Conservation (phyloP, 2,888 invertebrate species). For the Resseliella maxima region DNA sequence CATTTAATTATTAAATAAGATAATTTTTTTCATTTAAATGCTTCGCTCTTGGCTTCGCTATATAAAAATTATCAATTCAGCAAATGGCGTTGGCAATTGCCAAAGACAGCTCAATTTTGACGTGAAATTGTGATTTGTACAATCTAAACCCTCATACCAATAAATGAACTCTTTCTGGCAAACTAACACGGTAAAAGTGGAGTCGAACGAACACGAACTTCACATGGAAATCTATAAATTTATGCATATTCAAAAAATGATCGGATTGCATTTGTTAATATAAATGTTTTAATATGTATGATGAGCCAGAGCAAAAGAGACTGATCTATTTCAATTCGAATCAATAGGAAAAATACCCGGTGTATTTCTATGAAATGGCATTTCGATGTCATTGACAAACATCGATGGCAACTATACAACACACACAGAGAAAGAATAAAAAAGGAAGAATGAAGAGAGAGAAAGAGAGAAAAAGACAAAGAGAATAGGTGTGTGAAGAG, state of each 20-base stretch:
- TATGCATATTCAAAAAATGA: background rate
- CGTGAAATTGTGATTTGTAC: too few relatives aligned
- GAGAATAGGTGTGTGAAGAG: too few relatives aligned
- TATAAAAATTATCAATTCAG: conserved; percentile 12
- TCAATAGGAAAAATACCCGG: conserved; percentile 49
- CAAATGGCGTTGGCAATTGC: background rate
- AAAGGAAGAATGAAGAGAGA: too few relatives aligned
- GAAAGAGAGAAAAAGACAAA: too few relatives aligned
- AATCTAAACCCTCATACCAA: too few relatives aligned
- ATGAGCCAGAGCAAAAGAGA: too few relatives aligned
- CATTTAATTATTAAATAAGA: background rate
- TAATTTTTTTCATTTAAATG: background rate
- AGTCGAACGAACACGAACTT: conserved; percentile 85
- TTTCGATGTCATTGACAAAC: background rate
- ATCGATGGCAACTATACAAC: too few relatives aligned
- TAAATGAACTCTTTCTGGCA: too few relatives aligned
- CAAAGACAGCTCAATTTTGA: background rate
- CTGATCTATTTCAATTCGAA: conserved; percentile 27
- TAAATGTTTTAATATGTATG: too few relatives aligned
- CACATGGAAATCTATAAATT: conserved; percentile 79
- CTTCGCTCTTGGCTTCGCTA: background rate
- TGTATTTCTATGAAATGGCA: conserved; percentile 26
- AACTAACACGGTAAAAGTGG: conserved; percentile 80
- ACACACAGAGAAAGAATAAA: too few relatives aligned
- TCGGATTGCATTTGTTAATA: too few relatives aligned